Evolutionary conservation across 1,140 invertebrate genomes (phyloP), one percentile per base, ranked within the genome.

Genomic region (Anastrepha ludens): DNA sequence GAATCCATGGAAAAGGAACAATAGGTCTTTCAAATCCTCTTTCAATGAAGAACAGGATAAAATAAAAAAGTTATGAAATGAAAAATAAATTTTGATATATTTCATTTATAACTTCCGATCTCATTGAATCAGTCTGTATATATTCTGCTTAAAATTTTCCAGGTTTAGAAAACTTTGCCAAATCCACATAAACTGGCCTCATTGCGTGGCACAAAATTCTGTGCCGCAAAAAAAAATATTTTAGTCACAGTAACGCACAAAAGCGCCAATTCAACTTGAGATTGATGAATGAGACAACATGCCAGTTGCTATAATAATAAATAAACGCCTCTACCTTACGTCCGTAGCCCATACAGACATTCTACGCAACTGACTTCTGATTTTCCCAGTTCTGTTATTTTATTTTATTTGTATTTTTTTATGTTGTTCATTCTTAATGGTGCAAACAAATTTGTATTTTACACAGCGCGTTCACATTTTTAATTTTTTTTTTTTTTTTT

Each of bases 261-360:
- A 50, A 81, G 41, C n/a, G 44, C 0, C 47, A 11, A 39, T 44
- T 20, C 13, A 29, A 8, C 8, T 3, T 6, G 39, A 81, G 47
- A 81, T 81, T 81, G 74, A 81, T 81, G 47, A 81, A 81, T 81
- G 47, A 81, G 74, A 81, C 74, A 81, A 17, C 47, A 29, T 6
- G 47, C 47, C 74, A 81, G 41, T 13, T 3, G 15, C 47, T 20
- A 29, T 13, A 41, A 81, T 81, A 81, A 81, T 81, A 81, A 81
- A 81, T 55, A 81, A 55, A 81, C 74, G 50, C 47, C 74, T 81
- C 67, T 15, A 55, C 11, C 50, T 6, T 55, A 55, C 50, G 15
- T 74, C 41, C 8, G 17, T 62, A 4, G 60, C 60, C 8, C 11
- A 39, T 20, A 67, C n/a, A 67, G 5, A 39, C 3, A 67, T 67